Evolutionary conservation across 35 echinoderm and acorn worm species (phyloP).

Genomic region (Chiridota heheva): DNA sequence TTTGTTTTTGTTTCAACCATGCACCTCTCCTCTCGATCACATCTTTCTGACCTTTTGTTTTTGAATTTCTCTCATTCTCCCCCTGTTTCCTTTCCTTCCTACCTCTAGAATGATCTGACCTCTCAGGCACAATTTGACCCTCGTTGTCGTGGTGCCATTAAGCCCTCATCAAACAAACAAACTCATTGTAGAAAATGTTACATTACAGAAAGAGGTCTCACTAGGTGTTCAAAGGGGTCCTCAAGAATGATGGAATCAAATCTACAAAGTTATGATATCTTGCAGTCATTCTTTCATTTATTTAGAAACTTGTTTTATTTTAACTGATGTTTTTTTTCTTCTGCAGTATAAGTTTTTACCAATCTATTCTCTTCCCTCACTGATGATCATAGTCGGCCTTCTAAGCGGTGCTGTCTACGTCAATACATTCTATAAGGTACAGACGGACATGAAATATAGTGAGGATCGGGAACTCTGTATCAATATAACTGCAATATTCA

Average conservation of each 20-base stretch:
- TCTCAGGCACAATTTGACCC: too few species aligned
- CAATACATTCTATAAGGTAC: conserved; percentile 83
- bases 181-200: too few species aligned
- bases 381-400: conserved; percentile 74
- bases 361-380: conserved; percentile 57
- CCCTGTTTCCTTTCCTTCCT: too few species aligned
- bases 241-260: not conserved
- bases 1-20: too few species aligned
- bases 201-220: too few species aligned
- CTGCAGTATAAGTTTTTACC: conserved; percentile 65
- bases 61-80: too few species aligned
- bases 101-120: too few species aligned
- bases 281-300: not conserved
- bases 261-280: not conserved
- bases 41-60: too few species aligned
- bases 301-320: not conserved
- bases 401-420: conserved; percentile 80
- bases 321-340: not conserved
- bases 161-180: too few species aligned
- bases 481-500: conserved; percentile 73
- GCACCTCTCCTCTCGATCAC: too few species aligned
- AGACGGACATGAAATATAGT: conserved; percentile 53
- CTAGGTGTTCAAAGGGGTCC: too few species aligned
- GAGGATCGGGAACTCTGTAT: conserved; percentile 69
- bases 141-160: too few species aligned